Conservation (phyloP, 2,888 invertebrate species). For the Apotomis betuletana region DNA sequence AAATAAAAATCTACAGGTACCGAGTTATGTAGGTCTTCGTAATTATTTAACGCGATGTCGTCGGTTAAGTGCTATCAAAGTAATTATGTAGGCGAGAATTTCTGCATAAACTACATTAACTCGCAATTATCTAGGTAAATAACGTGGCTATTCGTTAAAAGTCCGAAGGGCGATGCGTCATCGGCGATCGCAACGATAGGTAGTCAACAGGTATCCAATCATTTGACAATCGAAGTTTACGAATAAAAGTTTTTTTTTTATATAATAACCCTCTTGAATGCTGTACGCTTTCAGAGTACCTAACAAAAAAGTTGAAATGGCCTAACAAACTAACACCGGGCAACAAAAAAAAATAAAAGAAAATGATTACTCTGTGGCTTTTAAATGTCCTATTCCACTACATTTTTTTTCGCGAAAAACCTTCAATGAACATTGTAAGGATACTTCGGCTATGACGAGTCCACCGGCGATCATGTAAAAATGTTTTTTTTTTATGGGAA, state of each 20-base stretch:
- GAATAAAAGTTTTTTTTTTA: constrained; percentile 20
- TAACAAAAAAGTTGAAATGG: too few relatives aligned
- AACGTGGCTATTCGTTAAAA: constrained; percentile 33
- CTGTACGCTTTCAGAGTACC: too few relatives aligned
- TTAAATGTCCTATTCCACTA: too few relatives aligned
- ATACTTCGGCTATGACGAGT: too few relatives aligned
- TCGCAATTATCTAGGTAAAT: constrained; percentile 37
- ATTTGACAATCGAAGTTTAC: too few relatives aligned
- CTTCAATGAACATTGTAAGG: too few relatives aligned
- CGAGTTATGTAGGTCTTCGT: background rate
- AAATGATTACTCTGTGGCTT: too few relatives aligned
- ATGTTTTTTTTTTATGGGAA: constrained; percentile 19
- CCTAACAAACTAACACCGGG: too few relatives aligned
- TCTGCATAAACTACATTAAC: constrained; percentile 42
- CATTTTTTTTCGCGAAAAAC: too few relatives aligned
- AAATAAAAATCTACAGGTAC: constrained; percentile 5
- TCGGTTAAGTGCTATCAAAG: constrained; percentile 31
- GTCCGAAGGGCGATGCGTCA: constrained; percentile 63
- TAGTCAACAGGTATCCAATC: too few relatives aligned
- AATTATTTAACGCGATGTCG: constrained; percentile 26
- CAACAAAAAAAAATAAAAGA: too few relatives aligned
- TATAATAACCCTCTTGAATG: constrained; percentile 15
- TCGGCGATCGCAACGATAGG: constrained; percentile 52
- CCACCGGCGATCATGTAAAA: too few relatives aligned
- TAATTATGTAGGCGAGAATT: constrained; percentile 25